These are phyloP conservation scores for Meloidogyne floridensis DNA, from an alignment of 1,140 invertebrate species.

Conservation along the genomic window DNA sequence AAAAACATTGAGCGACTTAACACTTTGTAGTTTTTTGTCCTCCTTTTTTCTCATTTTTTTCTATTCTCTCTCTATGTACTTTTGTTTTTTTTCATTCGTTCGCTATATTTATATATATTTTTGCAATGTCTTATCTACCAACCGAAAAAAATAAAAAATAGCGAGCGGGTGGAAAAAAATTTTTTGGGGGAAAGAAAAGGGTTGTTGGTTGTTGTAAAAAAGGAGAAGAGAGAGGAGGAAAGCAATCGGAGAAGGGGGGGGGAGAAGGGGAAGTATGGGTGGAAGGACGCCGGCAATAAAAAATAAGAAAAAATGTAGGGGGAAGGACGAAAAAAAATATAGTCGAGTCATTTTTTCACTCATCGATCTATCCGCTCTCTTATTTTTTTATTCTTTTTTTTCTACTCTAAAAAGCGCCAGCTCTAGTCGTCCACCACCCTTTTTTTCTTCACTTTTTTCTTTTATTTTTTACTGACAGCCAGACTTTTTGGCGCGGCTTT, in stretches of 20 bases:
- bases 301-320: not conserved
- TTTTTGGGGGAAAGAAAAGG: conserved; percentile 11
- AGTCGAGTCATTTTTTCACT: conserved; percentile 10
- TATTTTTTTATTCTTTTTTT: not conserved
- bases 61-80: not conserved
- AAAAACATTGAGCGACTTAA: conserved; percentile 15
- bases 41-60: not conserved
- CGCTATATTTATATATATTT: not conserved
- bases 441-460: conserved; percentile 8
- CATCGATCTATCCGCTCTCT: not conserved
- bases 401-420: not conserved
- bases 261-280: too few relatives aligned
- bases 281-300: not conserved
- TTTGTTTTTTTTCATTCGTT: not conserved
- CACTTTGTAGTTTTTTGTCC: not conserved
- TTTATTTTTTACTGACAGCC: conserved; percentile 18
- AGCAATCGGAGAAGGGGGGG: not conserved
- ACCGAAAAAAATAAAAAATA: not conserved
- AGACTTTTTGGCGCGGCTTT: not conserved
- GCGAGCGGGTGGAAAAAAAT: conserved; percentile 1
- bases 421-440: conserved; percentile 10
- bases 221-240: not conserved
- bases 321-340: not conserved
- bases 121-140: conserved; percentile 2
- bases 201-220: not conserved